phyloP scores from a whole-genome alignment of 2,888 invertebrate genomes.

The Epinotia ramella region DNA sequence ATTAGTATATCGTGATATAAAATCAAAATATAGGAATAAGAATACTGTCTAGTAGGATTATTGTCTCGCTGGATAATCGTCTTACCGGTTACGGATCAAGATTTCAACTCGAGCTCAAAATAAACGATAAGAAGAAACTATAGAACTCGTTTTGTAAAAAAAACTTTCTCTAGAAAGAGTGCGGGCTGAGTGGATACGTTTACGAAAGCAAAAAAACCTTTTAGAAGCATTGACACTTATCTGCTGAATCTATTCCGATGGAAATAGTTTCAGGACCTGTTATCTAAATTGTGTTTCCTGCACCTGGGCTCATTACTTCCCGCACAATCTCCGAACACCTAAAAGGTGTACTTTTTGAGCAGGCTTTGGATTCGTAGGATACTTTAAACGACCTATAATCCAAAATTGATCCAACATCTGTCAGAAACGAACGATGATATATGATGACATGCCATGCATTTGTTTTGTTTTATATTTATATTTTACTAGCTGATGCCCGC shows the following conservation, averaged over 20 bases:
- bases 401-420: no score
- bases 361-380: background rate
- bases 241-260: slow-evolving; percentile 23
- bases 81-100: background rate
- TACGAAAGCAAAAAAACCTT: slow-evolving; percentile 17
- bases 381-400: no score
- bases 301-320: slow-evolving; percentile 25
- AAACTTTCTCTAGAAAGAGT: slow-evolving; percentile 7
- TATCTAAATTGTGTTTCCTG: slow-evolving; percentile 39
- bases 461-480: no score
- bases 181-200: slow-evolving; percentile 1
- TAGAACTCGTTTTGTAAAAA: slow-evolving; percentile 3
- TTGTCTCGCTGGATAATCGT: no score
- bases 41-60: no score
- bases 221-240: slow-evolving; percentile 21
- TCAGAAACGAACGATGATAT: no score
- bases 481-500: no score
- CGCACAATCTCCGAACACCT: slow-evolving; percentile 15
- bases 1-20: no score
- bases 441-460: no score
- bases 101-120: background rate
- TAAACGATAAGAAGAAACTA: background rate
- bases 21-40: no score
- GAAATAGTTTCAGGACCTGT: slow-evolving; percentile 38
- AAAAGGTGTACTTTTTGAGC: background rate